Conservation (phyloP, 2,113 vertebrate species). For the Ptychochromis oligacanthus region DNA sequence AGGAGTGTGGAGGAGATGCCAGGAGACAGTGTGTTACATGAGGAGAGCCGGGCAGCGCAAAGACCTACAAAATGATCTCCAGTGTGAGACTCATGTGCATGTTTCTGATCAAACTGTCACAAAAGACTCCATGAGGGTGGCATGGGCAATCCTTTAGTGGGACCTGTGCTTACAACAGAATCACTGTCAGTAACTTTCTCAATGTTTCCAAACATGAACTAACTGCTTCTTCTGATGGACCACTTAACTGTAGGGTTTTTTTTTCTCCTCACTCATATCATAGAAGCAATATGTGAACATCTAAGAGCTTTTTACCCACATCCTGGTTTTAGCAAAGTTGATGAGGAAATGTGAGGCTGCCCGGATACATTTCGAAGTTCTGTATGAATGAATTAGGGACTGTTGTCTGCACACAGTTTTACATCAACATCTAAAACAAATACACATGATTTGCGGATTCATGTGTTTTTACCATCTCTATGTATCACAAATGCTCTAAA, state of each 20-base stretch:
- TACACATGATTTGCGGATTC: background rate
- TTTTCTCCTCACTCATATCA: background rate
- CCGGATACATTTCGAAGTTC: background rate
- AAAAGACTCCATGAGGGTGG: too few relatives aligned
- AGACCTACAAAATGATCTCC: too few relatives aligned
- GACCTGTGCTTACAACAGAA: too few relatives aligned
- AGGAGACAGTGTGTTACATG: too few relatives aligned
- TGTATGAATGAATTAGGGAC: fast-evolving
- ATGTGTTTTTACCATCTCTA: background rate
- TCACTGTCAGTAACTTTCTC: background rate
- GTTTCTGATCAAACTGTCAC: too few relatives aligned
- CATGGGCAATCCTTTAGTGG: too few relatives aligned
- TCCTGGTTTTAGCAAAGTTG: background rate
- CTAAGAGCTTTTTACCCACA: background rate
- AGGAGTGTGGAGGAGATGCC: too few relatives aligned
- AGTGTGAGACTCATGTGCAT: too few relatives aligned
- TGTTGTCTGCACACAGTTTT: background rate
- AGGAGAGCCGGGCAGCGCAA: too few relatives aligned
- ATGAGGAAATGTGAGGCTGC: background rate
- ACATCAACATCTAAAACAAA: background rate
- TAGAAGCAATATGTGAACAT: background rate
- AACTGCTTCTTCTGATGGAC: background rate
- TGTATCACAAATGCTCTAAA: background rate
- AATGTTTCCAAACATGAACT: background rate
- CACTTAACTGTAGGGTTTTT: background rate